Conservation (phyloP, 2,113 vertebrate species). For the Coreoperca whiteheadi region DNA sequence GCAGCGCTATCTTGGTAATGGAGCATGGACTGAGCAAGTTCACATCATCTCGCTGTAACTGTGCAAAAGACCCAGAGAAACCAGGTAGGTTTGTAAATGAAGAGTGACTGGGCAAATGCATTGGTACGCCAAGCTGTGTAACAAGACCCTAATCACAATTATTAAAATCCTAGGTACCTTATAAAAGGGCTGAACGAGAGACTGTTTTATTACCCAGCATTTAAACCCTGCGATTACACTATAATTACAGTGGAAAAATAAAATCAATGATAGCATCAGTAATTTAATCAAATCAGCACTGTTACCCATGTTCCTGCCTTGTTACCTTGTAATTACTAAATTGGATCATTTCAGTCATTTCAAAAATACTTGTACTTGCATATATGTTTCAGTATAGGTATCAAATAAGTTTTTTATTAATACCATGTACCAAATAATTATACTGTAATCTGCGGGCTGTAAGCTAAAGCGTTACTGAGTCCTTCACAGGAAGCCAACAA, state of each 20-base stretch:
- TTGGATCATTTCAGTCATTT: background rate
- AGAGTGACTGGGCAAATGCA: background rate
- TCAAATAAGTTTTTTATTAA: background rate
- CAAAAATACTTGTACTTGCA: background rate
- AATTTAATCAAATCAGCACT: background rate
- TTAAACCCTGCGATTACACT: background rate
- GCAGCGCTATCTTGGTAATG: conserved; percentile 35
- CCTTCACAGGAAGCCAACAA: background rate
- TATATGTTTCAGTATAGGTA: background rate
- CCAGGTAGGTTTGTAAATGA: conserved; percentile 18
- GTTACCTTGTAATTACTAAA: background rate
- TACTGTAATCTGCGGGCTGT: background rate
- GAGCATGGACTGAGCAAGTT: conserved; percentile 20
- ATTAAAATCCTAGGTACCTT: background rate
- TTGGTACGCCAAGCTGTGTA: background rate
- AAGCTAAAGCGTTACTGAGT: background rate
- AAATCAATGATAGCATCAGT: background rate
- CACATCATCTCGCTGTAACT: conserved; percentile 37
- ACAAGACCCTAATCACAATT: background rate
- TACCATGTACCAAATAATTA: background rate
- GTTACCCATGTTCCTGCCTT: too few relatives aligned
- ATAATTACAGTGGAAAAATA: background rate
- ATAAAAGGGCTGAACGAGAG: background rate
- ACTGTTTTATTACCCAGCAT: background rate
- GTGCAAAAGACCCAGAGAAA: conserved; percentile 25